Conservation (phyloP, 1,140 invertebrate genomes). For the Drosophila pruinosa region DNA sequence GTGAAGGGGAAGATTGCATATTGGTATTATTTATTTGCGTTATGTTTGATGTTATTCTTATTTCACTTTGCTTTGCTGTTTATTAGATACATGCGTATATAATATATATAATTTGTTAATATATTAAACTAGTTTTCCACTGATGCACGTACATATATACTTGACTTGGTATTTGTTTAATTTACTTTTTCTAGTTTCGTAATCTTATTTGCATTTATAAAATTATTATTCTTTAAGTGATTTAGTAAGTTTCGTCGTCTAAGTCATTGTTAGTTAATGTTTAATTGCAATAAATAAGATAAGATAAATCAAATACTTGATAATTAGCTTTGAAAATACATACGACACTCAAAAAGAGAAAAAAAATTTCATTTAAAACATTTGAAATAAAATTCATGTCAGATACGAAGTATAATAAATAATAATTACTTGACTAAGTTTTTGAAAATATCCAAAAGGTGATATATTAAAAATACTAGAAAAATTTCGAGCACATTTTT, state of each 20-base stretch:
- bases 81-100: constrained; percentile 44
- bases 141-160: constrained; percentile 60
- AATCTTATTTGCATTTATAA: constrained; percentile 56
- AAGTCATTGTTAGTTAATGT: constrained; percentile 72
- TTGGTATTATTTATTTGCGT: constrained; percentile 44
- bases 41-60: constrained; percentile 19
- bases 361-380: constrained; percentile 11
- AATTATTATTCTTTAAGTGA: constrained; percentile 59
- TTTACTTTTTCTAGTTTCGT: constrained; percentile 73
- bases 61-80: constrained; percentile 43
- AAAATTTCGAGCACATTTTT: constrained; percentile 65
- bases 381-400: constrained; percentile 16
- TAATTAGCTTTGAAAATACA: constrained; percentile 23
- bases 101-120: constrained; percentile 61
- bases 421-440: constrained; percentile 20
- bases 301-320: constrained; percentile 10
- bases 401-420: constrained; percentile 40
- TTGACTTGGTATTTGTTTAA: constrained; percentile 70
- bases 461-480: constrained; percentile 57
- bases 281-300: constrained; percentile 67
- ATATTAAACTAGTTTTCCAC: constrained; percentile 70
- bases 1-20: constrained; percentile 41
- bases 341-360: not conserved
- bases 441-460: constrained; percentile 47
- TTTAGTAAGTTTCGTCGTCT: constrained; percentile 74